These are phyloP conservation scores for Tetraneura akinire DNA, from an alignment of 1,140 invertebrate genomes.

Conservation along the genomic window DNA sequence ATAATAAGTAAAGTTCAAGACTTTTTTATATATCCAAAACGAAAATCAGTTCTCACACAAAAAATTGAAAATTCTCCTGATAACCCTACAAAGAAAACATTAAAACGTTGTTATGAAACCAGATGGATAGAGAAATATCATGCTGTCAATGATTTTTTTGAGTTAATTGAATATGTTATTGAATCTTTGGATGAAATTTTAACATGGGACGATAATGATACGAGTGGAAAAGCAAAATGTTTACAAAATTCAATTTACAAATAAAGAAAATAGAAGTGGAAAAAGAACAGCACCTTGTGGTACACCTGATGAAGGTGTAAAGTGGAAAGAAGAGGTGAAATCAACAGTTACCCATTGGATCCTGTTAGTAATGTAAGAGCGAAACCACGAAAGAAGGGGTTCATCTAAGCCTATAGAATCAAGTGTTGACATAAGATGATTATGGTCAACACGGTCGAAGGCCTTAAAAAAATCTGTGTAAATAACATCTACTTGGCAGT, in stretches of 20 bases:
- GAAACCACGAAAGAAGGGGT: background rate
- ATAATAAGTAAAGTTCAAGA: background rate
- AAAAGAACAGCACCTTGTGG: background rate
- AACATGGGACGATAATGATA: no score
- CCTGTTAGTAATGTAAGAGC: background rate
- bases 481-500: no score
- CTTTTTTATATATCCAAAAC: slow-evolving; percentile 3
- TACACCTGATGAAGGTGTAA: background rate
- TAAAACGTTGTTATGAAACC: no score
- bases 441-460: background rate
- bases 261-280: background rate
- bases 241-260: background rate
- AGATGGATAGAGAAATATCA: no score
- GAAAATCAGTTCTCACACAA: no score
- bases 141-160: no score
- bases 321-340: background rate
- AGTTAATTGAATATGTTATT: no score
- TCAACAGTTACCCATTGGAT: background rate
- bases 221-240: no score
- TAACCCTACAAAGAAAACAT: no score
- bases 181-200: no score
- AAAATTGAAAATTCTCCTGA: no score
- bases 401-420: background rate
- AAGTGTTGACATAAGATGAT: background rate
- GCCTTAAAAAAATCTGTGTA: no score